Evolutionary conservation across 2,888 invertebrate genomes (phyloP).

Genomic region (Diaprepes abbreviatus): DNA sequence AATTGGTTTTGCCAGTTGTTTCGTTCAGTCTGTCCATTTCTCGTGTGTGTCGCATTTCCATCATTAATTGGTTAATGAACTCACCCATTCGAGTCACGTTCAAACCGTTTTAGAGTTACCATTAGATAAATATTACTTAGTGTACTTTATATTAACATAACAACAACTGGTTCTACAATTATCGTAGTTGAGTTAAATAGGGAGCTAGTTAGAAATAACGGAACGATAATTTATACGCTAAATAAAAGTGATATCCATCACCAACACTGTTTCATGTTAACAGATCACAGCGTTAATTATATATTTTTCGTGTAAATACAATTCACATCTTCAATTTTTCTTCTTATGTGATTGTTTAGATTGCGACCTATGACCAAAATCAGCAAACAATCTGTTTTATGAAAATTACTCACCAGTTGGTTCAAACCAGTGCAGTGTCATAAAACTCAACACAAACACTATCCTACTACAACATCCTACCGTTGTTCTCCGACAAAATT

Average conservation of each 20-base stretch:
- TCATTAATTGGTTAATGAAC: conserved; percentile 32
- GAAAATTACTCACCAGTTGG: no score
- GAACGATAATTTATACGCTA: background rate
- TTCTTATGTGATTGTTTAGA: no score
- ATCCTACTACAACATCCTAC: no score
- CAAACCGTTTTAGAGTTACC: conserved; percentile 35
- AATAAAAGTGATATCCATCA: background rate
- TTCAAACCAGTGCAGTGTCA: no score
- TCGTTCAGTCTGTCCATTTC: background rate
- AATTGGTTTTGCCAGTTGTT: background rate
- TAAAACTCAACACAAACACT: no score
- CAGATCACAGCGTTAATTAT: no score
- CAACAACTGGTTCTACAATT: conserved; percentile 31
- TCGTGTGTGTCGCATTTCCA: background rate
- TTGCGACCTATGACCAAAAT: no score
- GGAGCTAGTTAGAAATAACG: background rate
- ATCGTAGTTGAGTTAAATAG: conserved; percentile 14
- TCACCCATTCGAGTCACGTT: conserved; percentile 37
- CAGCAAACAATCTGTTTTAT: no score
- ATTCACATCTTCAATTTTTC: no score
- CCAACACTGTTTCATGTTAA: no score
- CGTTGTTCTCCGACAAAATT: no score
- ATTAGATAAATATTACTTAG: conserved; percentile 58
- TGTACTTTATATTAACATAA: conserved; percentile 45
- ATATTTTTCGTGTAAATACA: no score